These are phyloP conservation scores for Notarius quadriscutis DNA, from an alignment of 2,113 vertebrate genomes.

Conservation along the genomic window DNA sequence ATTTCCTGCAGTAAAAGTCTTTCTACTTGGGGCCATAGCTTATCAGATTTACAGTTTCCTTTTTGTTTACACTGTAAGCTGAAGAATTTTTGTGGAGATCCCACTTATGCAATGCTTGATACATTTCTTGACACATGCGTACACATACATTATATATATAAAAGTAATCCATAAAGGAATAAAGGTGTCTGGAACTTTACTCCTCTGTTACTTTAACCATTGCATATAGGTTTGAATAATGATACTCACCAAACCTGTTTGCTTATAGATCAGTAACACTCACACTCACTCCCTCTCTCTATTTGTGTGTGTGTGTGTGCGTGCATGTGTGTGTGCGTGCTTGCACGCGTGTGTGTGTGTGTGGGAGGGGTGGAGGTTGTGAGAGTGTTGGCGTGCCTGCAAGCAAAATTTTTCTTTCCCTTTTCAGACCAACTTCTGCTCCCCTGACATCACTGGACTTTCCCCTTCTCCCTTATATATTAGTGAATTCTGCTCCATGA, in stretches of 20 bases:
- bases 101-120: background rate
- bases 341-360: constrained; percentile 47
- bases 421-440: constrained; percentile 51
- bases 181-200: background rate
- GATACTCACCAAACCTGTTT: constrained; percentile 1
- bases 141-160: too few species aligned
- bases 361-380: constrained; percentile 49
- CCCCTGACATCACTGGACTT: constrained; percentile 79
- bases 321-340: constrained; percentile 3
- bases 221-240: background rate
- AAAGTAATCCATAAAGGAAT: background rate
- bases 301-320: background rate
- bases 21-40: background rate
- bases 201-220: background rate
- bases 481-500: constrained; percentile 37
- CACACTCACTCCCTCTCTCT: background rate
- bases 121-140: background rate
- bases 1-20: background rate
- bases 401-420: constrained; percentile 60
- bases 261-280: background rate
- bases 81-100: background rate
- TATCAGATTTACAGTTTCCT: background rate
- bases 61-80: background rate
- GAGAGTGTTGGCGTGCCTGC: constrained; percentile 20
- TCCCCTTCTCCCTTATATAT: constrained; percentile 56